Conservation (phyloP, 2,888 invertebrate genomes). For the Idaea biselata region DNA sequence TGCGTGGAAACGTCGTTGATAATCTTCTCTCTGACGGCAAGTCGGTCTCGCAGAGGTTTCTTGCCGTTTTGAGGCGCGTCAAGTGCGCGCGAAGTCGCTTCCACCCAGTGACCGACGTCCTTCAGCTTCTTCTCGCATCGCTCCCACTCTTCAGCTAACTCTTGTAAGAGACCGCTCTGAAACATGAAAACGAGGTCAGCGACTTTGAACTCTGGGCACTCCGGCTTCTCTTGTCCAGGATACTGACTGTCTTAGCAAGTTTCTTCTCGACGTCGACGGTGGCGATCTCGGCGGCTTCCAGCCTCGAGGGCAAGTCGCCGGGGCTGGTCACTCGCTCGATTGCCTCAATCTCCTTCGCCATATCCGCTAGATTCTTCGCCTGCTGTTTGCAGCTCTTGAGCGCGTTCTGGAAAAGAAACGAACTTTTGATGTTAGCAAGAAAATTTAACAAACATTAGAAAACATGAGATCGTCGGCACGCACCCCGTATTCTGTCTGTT, state of each 20-base stretch:
- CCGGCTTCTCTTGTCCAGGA: not conserved
- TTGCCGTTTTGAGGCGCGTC: conserved; percentile 92
- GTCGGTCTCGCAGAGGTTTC: conserved; percentile 92
- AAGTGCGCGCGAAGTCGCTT: conserved; percentile 88
- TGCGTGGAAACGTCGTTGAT: conserved; percentile 93
- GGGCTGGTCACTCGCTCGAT: conserved; percentile 91
- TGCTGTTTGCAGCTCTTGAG: conserved; percentile 94
- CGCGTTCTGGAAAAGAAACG: conserved; percentile 82
- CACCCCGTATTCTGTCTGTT: conserved; percentile 93
- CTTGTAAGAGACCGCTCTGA: conserved; percentile 92
- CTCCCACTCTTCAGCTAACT: conserved; percentile 97
- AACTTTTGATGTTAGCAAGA: not conserved
- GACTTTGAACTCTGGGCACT: not conserved
- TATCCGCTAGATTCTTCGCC: conserved; percentile 92
- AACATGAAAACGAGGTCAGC: conserved; percentile 41
- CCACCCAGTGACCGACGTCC: conserved; percentile 93
- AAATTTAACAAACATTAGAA: not conserved
- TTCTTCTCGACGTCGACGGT: conserved; percentile 92
- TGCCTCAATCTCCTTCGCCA: conserved; percentile 93
- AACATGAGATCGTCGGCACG: conserved; percentile 22
- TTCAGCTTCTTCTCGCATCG: conserved; percentile 96
- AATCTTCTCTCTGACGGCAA: conserved; percentile 91
- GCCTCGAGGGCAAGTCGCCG: conserved; percentile 91
- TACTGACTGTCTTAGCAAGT: conserved; percentile 90
- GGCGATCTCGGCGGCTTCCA: conserved; percentile 92